Percentiles rank a stretch among this genome's conserved stretches.
These are phyloP conservation scores for Phyllostomus discolor DNA, from an alignment of 2,113 vertebrate species.

Conservation along the genomic window DNA sequence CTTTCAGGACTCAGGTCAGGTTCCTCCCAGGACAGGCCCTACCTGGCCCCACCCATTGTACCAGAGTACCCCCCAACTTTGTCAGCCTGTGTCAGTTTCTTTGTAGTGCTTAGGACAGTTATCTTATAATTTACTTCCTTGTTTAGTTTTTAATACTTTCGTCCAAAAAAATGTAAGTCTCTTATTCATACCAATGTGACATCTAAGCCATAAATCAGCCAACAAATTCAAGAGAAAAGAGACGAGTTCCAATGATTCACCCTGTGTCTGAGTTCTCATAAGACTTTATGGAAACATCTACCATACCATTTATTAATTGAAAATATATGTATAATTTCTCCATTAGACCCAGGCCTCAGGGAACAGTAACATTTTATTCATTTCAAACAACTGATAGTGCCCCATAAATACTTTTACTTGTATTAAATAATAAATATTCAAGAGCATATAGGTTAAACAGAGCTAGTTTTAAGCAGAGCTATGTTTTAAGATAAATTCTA, in stretches of 20 bases:
- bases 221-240: neutral
- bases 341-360: neutral
- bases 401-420: neutral
- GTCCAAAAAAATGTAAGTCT: neutral
- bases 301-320: neutral
- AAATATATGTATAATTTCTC: neutral
- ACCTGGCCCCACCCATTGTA: neutral
- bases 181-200: neutral
- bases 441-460: neutral
- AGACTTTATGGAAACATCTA: neutral
- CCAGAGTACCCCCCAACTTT: neutral
- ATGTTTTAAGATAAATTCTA: neutral
- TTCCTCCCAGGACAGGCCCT: neutral
- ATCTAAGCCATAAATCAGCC: neutral
- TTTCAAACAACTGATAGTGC: neutral
- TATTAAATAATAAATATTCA: neutral
- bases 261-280: neutral
- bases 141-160: neutral
- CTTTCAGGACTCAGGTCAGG: neutral
- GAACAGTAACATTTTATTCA: neutral
- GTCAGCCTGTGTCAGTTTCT: neutral
- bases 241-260: neutral
- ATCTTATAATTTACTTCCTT: neutral
- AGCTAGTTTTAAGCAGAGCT: neutral
- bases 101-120: neutral